These are phyloP conservation scores for Butorides virescens DNA, from an alignment of 2,113 vertebrate species.

Conservation along the genomic window DNA sequence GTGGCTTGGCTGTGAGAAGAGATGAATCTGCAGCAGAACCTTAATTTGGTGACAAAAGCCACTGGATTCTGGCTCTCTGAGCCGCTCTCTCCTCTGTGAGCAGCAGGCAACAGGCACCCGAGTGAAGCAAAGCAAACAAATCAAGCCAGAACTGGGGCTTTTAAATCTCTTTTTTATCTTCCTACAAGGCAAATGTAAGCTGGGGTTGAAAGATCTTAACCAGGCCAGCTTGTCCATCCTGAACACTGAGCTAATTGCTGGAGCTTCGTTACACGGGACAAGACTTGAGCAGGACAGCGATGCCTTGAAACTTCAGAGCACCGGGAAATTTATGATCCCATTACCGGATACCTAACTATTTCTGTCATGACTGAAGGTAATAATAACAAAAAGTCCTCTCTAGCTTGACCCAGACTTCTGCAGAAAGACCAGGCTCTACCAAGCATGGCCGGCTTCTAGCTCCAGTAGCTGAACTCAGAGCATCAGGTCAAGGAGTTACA, in stretches of 20 bases:
- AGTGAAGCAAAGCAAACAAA: neutral
- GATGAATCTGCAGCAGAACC: neutral
- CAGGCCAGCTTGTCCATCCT: neutral
- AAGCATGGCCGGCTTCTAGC: constrained; percentile 9
- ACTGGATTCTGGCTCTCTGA: neutral
- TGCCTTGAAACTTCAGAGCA: neutral
- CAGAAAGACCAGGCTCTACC: neutral
- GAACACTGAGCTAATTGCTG: neutral
- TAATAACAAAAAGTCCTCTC: neutral
- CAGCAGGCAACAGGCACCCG: neutral
- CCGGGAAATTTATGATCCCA: constrained; percentile 11
- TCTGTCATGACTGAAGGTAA: neutral
- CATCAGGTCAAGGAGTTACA: constrained; percentile 15
- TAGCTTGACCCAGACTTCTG: neutral
- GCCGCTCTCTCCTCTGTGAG: rapidly evolving
- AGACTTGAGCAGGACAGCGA: neutral
- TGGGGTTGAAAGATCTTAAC: neutral
- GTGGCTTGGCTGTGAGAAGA: neutral
- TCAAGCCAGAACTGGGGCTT: neutral
- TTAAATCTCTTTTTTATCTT: neutral
- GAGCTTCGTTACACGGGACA: neutral
- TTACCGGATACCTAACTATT: neutral
- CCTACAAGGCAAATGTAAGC: neutral
- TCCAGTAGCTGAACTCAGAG: constrained; percentile 28
- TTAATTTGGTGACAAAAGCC: neutral